Base-by-base conservation (phyloP, 2,888 invertebrate species). In the Buathra laborator region DNA sequence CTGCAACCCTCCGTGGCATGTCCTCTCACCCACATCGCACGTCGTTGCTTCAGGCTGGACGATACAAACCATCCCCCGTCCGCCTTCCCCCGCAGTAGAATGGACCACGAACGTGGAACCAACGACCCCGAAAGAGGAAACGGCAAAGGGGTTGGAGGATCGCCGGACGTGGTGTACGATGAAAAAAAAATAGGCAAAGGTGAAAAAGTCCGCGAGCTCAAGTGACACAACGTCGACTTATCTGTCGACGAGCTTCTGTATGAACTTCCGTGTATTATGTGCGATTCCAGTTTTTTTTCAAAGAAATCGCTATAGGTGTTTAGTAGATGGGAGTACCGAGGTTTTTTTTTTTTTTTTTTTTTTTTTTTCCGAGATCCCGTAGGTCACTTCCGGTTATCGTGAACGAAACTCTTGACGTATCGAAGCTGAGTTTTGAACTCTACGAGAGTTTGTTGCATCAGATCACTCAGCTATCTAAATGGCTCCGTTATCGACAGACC, bases 61-160 rank as follows among this genome's bases (percentile, higher is more conserved):
- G 64, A 75, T 51, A 79, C 9, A 29, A 16, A 64, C 71, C 46
- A 37, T 6, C 37, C 37, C 5, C 5, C 37, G 37, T 37, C 37
- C 37, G 37, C 7, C 6, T 7, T 7, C 37, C 6, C 5, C 37
- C 37, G 37, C 62, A 81, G 56, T 29, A 83, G 72, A 86, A 85
- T 83, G 81, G 77, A 82, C 82, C 66, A 10, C 72, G 67, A 37
- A 62, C 51, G 32, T 53, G 53, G 68, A 85, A 82, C 62, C 82
- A 88, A 87, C 87, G 88, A 88, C 75, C 81, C 78, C 46, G 74
- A 76, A 78, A 56, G 83, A 83, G 82, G 77, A 86, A 85, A 84
- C 81, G 86, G 87, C 86, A 88, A 88, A 90, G 88, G 89, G 89
- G 88, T 83, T 81, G 86, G 87, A 88, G 88, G 89, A 90, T 90